phyloP scores from a whole-genome alignment of 2,113 vertebrate genomes.

The Poeciliopsis occidentalis region DNA sequence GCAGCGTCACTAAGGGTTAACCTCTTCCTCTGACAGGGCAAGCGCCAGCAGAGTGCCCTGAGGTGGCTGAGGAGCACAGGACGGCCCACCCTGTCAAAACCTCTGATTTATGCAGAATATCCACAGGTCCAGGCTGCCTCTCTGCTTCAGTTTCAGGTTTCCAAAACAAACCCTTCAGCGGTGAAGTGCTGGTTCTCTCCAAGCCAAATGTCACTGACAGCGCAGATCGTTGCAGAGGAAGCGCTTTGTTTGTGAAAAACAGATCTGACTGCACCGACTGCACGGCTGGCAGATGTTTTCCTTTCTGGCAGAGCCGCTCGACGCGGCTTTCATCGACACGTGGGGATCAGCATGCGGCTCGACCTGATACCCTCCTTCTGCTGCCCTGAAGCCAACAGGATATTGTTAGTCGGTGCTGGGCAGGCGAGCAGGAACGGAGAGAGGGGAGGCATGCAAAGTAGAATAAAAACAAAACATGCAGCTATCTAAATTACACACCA shows the following conservation, averaged over 20 bases:
- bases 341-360: constrained; percentile 52
- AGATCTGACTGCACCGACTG: constrained; percentile 26
- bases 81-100: constrained; percentile 37
- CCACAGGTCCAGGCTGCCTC: constrained; percentile 26
- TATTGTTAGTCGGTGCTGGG: constrained; percentile 57
- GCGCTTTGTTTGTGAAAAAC: constrained; percentile 24
- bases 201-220: constrained; percentile 4
- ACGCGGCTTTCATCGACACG: constrained; percentile 55
- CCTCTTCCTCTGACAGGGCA: constrained; percentile 51
- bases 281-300: constrained; percentile 50
- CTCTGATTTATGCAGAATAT: constrained; percentile 36
- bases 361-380: constrained; percentile 51
- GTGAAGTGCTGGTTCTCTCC: not conserved
- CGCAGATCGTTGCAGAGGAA: not conserved
- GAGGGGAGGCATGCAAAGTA: not conserved
- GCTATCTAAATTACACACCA: not conserved
- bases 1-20: constrained; percentile 33
- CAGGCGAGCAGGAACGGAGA: constrained; percentile 4
- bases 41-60: constrained; percentile 44
- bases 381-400: constrained; percentile 46
- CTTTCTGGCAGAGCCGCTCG: constrained; percentile 42
- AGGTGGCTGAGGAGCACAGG: constrained; percentile 43
- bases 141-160: not conserved
- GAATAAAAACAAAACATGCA: not conserved
- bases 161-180: not conserved